Conservation (phyloP, 2,113 vertebrate genomes). For the Columba janthina region DNA sequence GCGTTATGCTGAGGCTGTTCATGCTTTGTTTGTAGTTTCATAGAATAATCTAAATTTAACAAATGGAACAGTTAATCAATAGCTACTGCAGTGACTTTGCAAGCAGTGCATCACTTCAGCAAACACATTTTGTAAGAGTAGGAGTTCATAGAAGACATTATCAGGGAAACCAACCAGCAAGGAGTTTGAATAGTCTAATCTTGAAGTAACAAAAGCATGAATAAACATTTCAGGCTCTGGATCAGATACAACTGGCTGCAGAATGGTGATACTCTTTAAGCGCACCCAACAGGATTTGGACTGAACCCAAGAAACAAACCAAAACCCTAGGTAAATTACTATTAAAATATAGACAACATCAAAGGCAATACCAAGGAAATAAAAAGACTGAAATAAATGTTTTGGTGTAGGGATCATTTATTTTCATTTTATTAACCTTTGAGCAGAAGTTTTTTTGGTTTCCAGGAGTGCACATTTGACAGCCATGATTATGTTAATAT, state of each 20-base stretch:
- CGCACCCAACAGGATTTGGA: slow-evolving; percentile 13
- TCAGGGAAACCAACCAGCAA: slow-evolving; percentile 7
- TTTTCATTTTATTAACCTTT: neutral
- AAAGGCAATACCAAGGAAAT: slow-evolving; percentile 7
- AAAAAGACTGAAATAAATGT: neutral
- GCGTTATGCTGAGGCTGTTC: neutral
- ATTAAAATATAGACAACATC: slow-evolving; percentile 26
- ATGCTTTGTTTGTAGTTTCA: neutral
- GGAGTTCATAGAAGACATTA: slow-evolving; percentile 23
- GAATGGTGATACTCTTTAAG: slow-evolving; percentile 53
- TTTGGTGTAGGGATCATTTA: slow-evolving; percentile 4
- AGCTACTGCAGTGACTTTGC: neutral
- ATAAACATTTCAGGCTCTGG: slow-evolving; percentile 52
- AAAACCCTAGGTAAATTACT: slow-evolving; percentile 38
- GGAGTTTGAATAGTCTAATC: slow-evolving; percentile 31
- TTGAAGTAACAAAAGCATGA: slow-evolving; percentile 51
- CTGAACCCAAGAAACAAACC: slow-evolving; percentile 42
- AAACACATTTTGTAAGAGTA: neutral
- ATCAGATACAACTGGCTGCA: slow-evolving; percentile 55
- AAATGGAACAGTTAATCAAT: slow-evolving; percentile 2
- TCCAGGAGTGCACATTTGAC: neutral
- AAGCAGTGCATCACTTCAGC: neutral
- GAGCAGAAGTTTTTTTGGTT: neutral
- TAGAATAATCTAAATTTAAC: neutral
- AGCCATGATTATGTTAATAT: neutral